A percentile compares a stretch with the other conserved stretches of the same genome.
These are phyloP conservation scores for Hypomecis atomaria DNA, from an alignment of 2,888 invertebrate genomes.

Conservation along the genomic window DNA sequence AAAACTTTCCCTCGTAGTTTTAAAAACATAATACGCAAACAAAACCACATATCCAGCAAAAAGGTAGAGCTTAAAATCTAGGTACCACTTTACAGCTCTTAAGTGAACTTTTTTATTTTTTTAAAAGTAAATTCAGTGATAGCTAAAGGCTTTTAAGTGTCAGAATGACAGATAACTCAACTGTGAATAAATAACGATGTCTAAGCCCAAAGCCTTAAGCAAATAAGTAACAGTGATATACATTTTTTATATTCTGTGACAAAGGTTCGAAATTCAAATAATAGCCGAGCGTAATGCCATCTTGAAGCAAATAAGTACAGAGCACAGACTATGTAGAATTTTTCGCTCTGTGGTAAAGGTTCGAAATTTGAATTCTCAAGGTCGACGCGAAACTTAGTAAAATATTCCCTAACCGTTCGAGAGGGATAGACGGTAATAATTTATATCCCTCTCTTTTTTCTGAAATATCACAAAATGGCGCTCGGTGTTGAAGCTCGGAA, in stretches of 20 bases:
- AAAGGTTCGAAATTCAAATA: too few species aligned
- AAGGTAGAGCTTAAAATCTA: constrained; percentile 8
- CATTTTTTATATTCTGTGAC: too few species aligned
- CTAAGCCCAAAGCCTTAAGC: constrained; percentile 11
- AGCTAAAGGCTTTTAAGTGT: constrained; percentile 35
- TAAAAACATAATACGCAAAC: constrained; percentile 8
- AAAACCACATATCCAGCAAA: constrained; percentile 16
- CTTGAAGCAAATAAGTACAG: constrained; percentile 22
- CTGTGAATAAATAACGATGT: constrained; percentile 49
- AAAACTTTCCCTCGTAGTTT: constrained; percentile 8
- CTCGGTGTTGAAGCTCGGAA: constrained; percentile 37
- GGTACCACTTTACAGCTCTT: constrained; percentile 8
- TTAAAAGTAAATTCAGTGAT: constrained; percentile 34
- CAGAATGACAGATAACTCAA: constrained; percentile 46
- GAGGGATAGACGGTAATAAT: constrained; percentile 51
- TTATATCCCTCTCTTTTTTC: constrained; percentile 48
- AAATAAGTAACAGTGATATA: too few species aligned
- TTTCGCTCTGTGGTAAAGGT: constrained; percentile 21
- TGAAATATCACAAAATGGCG: constrained; percentile 35
- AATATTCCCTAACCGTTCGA: constrained; percentile 55
- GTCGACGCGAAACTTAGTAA: constrained; percentile 44
- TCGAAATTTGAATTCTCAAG: constrained; percentile 38
- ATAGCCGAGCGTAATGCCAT: neutral
- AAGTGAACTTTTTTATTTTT: constrained; percentile 31
- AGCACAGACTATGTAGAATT: neutral